Conservation (phyloP, 2,888 invertebrate genomes). For the Ophion costatus region DNA sequence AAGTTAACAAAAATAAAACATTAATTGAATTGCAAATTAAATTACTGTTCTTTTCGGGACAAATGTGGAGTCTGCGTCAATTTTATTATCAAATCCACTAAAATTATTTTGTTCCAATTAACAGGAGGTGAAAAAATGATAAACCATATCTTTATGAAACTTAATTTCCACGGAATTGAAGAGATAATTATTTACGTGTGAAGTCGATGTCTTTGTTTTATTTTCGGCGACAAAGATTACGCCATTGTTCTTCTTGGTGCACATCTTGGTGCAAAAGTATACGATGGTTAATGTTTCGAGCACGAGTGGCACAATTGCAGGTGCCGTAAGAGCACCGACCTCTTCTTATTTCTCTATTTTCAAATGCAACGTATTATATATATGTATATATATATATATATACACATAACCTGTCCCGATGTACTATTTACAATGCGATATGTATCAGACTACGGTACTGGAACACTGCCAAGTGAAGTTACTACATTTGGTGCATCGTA, state of each 20-base stretch:
- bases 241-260: background rate
- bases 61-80: too few relatives aligned
- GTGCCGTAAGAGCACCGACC: constrained; percentile 70
- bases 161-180: too few relatives aligned
- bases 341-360: constrained; percentile 72
- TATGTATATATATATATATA: constrained; percentile 30
- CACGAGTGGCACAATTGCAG: constrained; percentile 40
- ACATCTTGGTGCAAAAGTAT: background rate
- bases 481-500: constrained; percentile 72
- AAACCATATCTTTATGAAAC: too few relatives aligned
- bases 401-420: constrained; percentile 24
- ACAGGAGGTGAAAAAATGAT: too few relatives aligned
- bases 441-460: constrained; percentile 69
- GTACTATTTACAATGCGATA: constrained; percentile 32
- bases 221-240: background rate
- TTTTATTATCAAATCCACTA: too few relatives aligned
- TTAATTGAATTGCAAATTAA: too few relatives aligned
- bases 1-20: too few relatives aligned
- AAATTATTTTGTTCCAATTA: too few relatives aligned
- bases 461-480: constrained; percentile 76
- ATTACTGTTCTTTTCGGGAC: too few relatives aligned
- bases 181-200: too few relatives aligned
- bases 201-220: too few relatives aligned
- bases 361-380: constrained; percentile 67
- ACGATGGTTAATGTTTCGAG: constrained; percentile 18